These are phyloP conservation scores for Griposia aprilina DNA, from an alignment of 2,888 invertebrate species.

Conservation along the genomic window DNA sequence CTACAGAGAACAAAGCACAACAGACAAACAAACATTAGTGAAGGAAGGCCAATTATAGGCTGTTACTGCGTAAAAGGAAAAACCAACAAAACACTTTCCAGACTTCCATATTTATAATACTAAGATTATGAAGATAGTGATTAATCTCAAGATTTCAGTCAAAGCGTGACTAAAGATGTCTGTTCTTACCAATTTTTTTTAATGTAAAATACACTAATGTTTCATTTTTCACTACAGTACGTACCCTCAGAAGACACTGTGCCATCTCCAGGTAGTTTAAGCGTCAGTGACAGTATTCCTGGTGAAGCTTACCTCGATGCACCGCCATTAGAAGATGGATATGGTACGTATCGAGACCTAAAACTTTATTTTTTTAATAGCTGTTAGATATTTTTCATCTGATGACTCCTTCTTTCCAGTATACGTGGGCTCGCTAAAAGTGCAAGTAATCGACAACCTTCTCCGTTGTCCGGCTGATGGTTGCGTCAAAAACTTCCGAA, in stretches of 20 bases:
- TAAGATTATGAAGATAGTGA: neutral
- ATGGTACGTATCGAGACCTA: constrained; percentile 72
- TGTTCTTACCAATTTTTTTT: neutral
- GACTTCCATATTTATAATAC: neutral
- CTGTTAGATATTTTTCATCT: neutral
- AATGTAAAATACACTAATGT: neutral
- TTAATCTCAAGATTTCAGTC: neutral
- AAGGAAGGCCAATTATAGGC: neutral
- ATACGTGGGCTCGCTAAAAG: constrained; percentile 91
- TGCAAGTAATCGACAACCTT: constrained; percentile 93
- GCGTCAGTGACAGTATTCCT: constrained; percentile 18
- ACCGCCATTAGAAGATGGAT: constrained; percentile 83
- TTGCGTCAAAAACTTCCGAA: constrained; percentile 97
- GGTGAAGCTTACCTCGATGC: constrained; percentile 60
- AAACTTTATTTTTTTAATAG: neutral
- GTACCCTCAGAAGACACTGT: constrained; percentile 6
- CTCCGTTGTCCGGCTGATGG: constrained; percentile 94
- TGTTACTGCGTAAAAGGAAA: neutral
- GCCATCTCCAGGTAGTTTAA: constrained; percentile 21
- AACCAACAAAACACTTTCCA: neutral
- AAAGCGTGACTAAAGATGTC: neutral
- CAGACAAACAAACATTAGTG: neutral
- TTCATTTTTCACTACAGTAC: constrained; percentile 10
- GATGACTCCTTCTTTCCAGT: constrained; percentile 76
- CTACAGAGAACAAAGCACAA: too few species aligned